Evolutionary conservation across 92 coral and sea anemone genomes (phyloP).

Genomic region (Paramuricea clavata): DNA sequence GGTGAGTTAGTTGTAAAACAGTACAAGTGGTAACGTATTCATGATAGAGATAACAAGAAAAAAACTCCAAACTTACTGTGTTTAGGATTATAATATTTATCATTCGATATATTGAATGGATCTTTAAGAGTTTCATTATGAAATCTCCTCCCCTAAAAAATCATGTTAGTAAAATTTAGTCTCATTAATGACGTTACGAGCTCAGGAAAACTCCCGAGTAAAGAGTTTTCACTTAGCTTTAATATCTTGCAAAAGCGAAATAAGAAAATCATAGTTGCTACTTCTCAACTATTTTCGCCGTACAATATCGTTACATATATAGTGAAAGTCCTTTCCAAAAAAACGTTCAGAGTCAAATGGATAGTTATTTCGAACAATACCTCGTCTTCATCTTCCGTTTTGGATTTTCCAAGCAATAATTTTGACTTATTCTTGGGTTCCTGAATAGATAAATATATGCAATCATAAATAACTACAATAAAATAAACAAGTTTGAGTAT

Average conservation of each 20-base stretch:
- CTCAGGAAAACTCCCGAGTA: too few species aligned
- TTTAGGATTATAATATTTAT: conserved; percentile 89
- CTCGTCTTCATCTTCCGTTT: conserved; percentile 87
- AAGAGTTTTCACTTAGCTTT: neutral
- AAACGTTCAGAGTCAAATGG: too few species aligned
- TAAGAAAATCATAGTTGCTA: too few species aligned
- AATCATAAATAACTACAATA: neutral
- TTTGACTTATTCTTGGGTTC: conserved; percentile 93
- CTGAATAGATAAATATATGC: neutral
- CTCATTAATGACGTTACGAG: too few species aligned
- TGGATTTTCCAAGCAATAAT: conserved; percentile 91
- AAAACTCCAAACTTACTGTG: conserved; percentile 77
- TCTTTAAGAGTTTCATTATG: conserved; percentile 69
- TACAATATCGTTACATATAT: too few species aligned
- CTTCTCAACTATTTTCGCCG: too few species aligned
- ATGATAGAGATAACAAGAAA: neutral
- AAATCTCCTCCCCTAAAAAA: conserved; percentile 45
- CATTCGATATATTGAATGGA: conserved; percentile 95
- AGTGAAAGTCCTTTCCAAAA: too few species aligned
- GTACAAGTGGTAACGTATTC: neutral
- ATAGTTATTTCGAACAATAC: conserved; percentile 9
- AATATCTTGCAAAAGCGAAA: neutral
- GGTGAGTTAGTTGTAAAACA: too few species aligned
- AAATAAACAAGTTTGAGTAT: neutral
- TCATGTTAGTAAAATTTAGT: neutral